These are phyloP conservation scores for Eupristina koningsbergeri DNA, from an alignment of 1,140 invertebrate species.

Conservation along the genomic window DNA sequence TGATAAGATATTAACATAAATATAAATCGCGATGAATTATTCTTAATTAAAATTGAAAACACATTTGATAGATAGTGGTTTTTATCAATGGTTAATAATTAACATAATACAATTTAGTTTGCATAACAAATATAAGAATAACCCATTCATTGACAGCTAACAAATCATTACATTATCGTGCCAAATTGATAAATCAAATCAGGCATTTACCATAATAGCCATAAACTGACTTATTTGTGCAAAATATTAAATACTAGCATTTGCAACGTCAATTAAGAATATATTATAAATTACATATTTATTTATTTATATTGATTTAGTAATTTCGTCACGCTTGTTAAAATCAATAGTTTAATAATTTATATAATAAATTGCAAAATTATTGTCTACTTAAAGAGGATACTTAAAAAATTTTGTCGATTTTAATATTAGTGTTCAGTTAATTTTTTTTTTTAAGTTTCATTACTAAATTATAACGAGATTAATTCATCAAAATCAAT, in stretches of 20 bases:
- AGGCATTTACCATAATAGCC: slow-evolving; percentile 37
- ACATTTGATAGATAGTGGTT: slow-evolving; percentile 19
- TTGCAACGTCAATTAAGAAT: neutral
- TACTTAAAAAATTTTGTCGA: neutral
- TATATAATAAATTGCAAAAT: neutral
- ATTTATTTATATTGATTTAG: neutral
- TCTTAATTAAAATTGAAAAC: slow-evolving; percentile 21
- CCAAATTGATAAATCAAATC: slow-evolving; percentile 51
- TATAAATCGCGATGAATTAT: slow-evolving; percentile 10
- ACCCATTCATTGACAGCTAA: slow-evolving; percentile 49
- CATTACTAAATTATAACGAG: too few relatives aligned
- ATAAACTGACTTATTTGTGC: slow-evolving; percentile 18
- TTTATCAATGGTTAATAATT: slow-evolving; percentile 24
- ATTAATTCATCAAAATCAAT: too few relatives aligned
- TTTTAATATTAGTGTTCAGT: neutral
- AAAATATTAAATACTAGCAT: slow-evolving; percentile 5
- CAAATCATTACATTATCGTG: slow-evolving; percentile 44
- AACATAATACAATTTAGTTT: slow-evolving; percentile 35
- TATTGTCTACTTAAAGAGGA: neutral
- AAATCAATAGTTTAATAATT: neutral
- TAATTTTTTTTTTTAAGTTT: too few relatives aligned
- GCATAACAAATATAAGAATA: slow-evolving; percentile 39
- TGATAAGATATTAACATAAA: slow-evolving; percentile 7
- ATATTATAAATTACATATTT: neutral
- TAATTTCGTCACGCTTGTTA: too few relatives aligned